Conservation (phyloP, 2,797 vertebrate species). For the Bovichtus diacanthus region DNA sequence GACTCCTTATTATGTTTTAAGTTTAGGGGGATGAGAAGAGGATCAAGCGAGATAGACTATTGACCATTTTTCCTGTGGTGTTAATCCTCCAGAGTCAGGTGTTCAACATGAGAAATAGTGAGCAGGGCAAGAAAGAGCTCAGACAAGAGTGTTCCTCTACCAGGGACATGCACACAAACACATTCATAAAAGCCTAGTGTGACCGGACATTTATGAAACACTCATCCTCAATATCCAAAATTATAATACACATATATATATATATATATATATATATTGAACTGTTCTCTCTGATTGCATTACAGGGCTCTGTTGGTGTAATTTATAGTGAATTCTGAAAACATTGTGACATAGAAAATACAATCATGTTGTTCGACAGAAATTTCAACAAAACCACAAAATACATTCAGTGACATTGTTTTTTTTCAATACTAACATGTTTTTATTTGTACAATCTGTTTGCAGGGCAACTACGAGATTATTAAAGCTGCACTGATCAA, state of each 20-base stretch:
- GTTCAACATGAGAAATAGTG: slow-evolving; percentile 33
- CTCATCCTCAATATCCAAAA: neutral
- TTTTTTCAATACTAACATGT: neutral
- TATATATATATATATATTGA: no score
- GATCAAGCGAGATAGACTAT: slow-evolving; percentile 9
- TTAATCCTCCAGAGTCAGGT: slow-evolving; percentile 27
- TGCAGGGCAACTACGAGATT: neutral
- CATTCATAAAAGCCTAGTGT: neutral
- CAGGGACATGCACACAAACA: neutral
- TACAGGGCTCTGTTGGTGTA: neutral
- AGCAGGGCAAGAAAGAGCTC: neutral
- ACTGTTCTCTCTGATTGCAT: neutral
- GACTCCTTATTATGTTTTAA: slow-evolving; percentile 8
- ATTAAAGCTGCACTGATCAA: neutral
- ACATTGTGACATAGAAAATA: neutral
- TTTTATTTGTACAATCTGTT: neutral
- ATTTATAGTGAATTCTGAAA: neutral
- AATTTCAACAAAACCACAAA: no score
- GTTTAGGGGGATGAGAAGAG: slow-evolving; percentile 13
- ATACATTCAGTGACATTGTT: no score
- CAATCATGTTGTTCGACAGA: neutral
- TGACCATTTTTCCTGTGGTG: slow-evolving; percentile 11
- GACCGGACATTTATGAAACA: neutral
- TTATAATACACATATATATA: no score
- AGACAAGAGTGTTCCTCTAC: neutral